Evolutionary conservation across 2,113 vertebrate species (phyloP).

Genomic region (Gymnarchus niloticus): DNA sequence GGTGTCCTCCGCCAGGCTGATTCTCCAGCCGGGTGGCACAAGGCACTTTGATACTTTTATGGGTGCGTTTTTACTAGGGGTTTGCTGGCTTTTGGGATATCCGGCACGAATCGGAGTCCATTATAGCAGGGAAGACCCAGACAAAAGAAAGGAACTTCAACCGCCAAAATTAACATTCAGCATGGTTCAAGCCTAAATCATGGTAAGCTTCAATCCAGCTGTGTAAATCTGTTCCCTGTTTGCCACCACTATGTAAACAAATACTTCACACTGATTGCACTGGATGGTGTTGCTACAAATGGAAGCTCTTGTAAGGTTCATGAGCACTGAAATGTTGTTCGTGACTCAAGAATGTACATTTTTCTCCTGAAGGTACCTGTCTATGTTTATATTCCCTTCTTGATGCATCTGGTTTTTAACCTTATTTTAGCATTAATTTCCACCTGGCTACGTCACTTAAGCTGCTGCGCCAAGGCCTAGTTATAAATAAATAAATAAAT

Average conservation of each 20-base stretch:
- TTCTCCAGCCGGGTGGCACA: slow-evolving; percentile 29
- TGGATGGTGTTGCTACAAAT: not conserved
- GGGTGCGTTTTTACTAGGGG: not conserved
- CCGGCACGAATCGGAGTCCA: not conserved
- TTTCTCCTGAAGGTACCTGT: not conserved
- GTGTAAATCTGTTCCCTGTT: not conserved
- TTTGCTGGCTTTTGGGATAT: not conserved
- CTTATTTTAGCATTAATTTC: not conserved
- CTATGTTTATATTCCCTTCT: not conserved
- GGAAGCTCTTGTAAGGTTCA: slow-evolving; percentile 11
- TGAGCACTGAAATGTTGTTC: not conserved
- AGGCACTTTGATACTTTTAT: slow-evolving; percentile 23
- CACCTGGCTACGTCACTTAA: not conserved
- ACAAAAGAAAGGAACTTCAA: not conserved
- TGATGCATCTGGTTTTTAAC: not conserved
- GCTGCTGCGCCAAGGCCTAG: not conserved
- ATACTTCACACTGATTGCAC: slow-evolving; percentile 3
- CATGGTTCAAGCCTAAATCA: not conserved
- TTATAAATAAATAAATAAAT: not conserved
- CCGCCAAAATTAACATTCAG: not conserved
- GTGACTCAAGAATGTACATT: not conserved
- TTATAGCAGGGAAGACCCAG: not conserved
- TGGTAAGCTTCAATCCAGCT: not conserved
- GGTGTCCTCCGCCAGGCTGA: not conserved
- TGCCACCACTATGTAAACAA: not conserved